Base-by-base conservation (phyloP, 2,797 vertebrate genomes). In the Halcyon leucocephala region DNA sequence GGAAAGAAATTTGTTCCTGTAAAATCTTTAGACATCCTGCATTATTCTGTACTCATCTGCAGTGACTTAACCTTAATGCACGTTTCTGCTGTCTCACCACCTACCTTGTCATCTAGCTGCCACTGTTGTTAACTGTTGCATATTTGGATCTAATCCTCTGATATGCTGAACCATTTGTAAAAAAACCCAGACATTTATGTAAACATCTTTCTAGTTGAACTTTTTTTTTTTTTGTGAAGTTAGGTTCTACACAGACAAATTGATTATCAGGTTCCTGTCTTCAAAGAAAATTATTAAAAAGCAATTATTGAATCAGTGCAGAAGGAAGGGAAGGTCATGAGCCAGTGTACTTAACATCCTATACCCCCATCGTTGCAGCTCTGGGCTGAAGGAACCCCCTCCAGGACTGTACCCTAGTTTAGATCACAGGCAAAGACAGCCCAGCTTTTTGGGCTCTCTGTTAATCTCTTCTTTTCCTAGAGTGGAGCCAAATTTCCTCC, bases 331-430 rank as follows among this genome's bases (percentile, higher is more conserved):
- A 9, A 66, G 33, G 20, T 70, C 29, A 13, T n/a, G n/a, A 62
- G 16, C 13, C 51, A 22, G 10, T 1, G 0, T 29, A 7, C 10
- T 54, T 44, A 33, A 55, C 12, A 73, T 69, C 42, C 21, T 91
- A 4, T 4, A 9, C 0, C 2, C 21, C 73, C 29, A 17, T 0
- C 8, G 1, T 21, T 94, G 48, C 29, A 24, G 28, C 46, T 25
- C 26, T 54, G 29, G 28, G 6, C 69, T 72, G 33, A 12, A 61
- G 54, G 33, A 90, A 65, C 35, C n/a, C 14, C 6, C 13, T 54
- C 24, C 15, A 57, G 49, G 46, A 62, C 12, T 46, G 4, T 64
- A 33, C 21, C 17, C 17, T 57, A 22, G 4, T 22, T 85, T 69
- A 41, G 16, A 28, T 76, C 22, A 11, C 16, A 21, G 42, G 19